Conservation (phyloP, 2,113 vertebrate genomes). For the Marmota monax region DNA sequence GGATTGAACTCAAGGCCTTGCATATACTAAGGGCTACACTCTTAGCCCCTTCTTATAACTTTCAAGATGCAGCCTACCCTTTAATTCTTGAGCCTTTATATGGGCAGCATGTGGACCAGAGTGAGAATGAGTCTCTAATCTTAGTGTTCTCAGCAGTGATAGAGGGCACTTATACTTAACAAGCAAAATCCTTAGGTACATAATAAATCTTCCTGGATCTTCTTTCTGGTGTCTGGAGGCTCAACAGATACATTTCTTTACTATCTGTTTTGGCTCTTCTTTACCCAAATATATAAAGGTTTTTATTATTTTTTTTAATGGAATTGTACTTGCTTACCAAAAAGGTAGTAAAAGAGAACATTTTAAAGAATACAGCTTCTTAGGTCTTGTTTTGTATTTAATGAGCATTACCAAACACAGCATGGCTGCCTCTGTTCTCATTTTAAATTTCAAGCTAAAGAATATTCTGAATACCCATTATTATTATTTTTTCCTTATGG, state of each 20-base stretch:
- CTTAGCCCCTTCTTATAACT: neutral
- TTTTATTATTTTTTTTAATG: neutral
- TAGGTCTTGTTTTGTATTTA: slow-evolving; percentile 62
- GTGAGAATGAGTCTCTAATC: neutral
- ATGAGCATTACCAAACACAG: slow-evolving; percentile 76
- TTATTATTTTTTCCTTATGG: no score
- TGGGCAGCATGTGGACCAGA: neutral
- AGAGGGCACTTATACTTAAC: neutral
- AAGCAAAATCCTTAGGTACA: neutral
- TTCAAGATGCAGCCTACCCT: neutral
- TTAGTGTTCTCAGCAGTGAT: neutral
- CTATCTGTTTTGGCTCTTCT: neutral
- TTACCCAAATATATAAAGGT: neutral
- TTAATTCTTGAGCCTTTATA: neutral
- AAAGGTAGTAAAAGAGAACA: neutral
- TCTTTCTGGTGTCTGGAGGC: neutral
- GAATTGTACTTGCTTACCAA: slow-evolving; percentile 25
- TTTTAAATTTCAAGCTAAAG: slow-evolving; percentile 58
- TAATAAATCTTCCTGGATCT: neutral
- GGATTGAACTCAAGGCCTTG: no score
- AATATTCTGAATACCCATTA: slow-evolving; percentile 29
- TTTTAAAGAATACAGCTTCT: slow-evolving; percentile 24
- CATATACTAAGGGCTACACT: no score
- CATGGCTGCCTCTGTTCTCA: slow-evolving; percentile 51
- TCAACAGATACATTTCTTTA: slow-evolving; percentile 32